Conservation (phyloP, 2,113 vertebrate genomes). For the Chaenocephalus aceratus region DNA sequence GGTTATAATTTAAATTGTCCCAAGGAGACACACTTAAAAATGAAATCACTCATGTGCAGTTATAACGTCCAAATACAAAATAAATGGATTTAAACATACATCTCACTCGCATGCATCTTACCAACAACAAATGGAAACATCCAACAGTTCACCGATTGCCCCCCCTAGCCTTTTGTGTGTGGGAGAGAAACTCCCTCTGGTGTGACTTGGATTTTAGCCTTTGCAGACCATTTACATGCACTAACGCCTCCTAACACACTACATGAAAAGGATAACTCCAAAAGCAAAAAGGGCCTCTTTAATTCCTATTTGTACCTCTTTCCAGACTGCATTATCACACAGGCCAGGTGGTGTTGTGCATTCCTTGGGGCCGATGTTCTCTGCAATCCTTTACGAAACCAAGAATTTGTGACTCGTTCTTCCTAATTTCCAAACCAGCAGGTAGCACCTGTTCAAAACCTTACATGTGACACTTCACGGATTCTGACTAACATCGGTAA, state of each 20-base stretch:
- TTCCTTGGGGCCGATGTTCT: not conserved
- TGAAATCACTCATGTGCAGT: no score
- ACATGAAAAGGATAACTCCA: no score
- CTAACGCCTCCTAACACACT: no score
- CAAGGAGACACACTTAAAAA: not conserved
- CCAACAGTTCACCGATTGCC: not conserved
- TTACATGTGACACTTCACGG: conserved; percentile 19
- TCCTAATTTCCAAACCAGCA: conserved; percentile 1
- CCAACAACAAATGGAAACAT: not conserved
- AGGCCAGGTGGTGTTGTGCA: not conserved
- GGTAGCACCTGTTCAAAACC: not conserved
- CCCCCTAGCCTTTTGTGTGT: not conserved
- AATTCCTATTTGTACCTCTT: not conserved
- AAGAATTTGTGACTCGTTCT: not conserved
- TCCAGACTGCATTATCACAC: not conserved
- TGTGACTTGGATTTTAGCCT: no score
- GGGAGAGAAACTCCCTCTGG: no score
- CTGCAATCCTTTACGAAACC: not conserved
- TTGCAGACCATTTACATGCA: no score
- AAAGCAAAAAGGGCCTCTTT: no score
- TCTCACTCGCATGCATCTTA: not conserved
- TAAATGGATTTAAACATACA: not conserved
- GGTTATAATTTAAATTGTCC: not conserved
- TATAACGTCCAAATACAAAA: not conserved
- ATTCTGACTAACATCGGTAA: conserved; percentile 29